These are phyloP conservation scores for Actenoides hombroni DNA, from an alignment of 2,113 vertebrate species.

Conservation along the genomic window DNA sequence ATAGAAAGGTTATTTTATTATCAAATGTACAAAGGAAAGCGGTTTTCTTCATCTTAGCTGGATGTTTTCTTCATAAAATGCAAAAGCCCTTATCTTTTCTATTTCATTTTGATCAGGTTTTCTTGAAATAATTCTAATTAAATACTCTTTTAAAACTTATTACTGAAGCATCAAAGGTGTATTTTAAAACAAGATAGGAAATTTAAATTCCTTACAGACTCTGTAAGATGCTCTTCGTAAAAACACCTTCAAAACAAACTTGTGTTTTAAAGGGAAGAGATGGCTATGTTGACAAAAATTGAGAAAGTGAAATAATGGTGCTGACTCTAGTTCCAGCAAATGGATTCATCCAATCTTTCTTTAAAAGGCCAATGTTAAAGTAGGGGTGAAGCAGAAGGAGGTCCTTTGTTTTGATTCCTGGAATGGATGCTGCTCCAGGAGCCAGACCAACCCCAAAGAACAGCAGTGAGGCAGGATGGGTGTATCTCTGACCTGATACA, in stretches of 20 bases:
- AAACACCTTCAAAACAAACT: neutral
- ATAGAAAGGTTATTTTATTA: slow-evolving; percentile 63
- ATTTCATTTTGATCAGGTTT: slow-evolving; percentile 22
- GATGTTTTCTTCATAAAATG: neutral
- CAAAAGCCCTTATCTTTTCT: neutral
- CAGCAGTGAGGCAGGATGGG: neutral
- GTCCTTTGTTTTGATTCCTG: neutral
- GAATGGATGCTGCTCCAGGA: neutral
- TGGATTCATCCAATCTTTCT: neutral
- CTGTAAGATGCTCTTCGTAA: neutral
- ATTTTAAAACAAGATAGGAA: neutral
- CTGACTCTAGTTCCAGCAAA: neutral
- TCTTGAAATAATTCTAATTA: slow-evolving; percentile 21
- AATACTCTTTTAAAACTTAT: neutral
- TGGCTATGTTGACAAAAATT: neutral
- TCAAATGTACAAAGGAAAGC: slow-evolving; percentile 4
- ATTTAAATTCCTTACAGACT: neutral
- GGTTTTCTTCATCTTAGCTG: neutral
- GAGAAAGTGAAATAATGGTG: neutral
- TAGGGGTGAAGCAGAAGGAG: neutral
- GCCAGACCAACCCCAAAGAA: neutral
- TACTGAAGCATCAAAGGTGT: neutral
- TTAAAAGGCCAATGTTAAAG: neutral
- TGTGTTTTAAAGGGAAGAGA: neutral
- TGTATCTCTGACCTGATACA: neutral